Evolutionary conservation across 2,797 vertebrate species (phyloP).

Genomic region (Melanotaenia pygmaea): DNA sequence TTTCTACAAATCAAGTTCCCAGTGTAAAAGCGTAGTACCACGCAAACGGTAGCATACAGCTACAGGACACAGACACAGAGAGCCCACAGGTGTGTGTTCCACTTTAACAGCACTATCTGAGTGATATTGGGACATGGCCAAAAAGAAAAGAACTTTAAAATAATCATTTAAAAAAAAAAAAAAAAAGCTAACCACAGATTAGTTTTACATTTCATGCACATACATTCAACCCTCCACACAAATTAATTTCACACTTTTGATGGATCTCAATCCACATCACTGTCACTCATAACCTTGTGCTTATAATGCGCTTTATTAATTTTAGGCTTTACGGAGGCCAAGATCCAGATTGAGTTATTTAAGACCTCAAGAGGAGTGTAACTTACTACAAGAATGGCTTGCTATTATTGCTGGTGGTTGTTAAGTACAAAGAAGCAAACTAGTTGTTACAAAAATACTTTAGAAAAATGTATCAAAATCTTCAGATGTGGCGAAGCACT

Average conservation of each 20-base stretch:
- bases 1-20: constrained; percentile 90
- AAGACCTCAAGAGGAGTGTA: constrained; percentile 38
- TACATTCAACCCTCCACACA: constrained; percentile 71
- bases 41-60: constrained; percentile 78
- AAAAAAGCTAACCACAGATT: constrained; percentile 66
- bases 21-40: constrained; percentile 92
- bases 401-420: constrained; percentile 65
- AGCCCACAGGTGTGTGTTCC: constrained; percentile 77
- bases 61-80: constrained; percentile 69
- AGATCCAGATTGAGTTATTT: constrained; percentile 37
- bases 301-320: constrained; percentile 55
- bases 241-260: constrained; percentile 59
- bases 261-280: constrained; percentile 52
- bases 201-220: constrained; percentile 69
- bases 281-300: constrained; percentile 46
- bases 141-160: constrained; percentile 15
- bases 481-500: constrained; percentile 52
- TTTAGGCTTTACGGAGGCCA: constrained; percentile 65
- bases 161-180: constrained; percentile 17
- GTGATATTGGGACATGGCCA: constrained; percentile 68
- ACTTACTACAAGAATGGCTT: constrained; percentile 46
- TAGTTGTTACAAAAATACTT: constrained; percentile 42
- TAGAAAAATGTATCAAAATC: constrained; percentile 52
- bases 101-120: constrained; percentile 71
- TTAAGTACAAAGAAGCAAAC: constrained; percentile 52